Base-by-base conservation (phyloP, 2,797 vertebrate species). In the Scolopax rusticola region DNA sequence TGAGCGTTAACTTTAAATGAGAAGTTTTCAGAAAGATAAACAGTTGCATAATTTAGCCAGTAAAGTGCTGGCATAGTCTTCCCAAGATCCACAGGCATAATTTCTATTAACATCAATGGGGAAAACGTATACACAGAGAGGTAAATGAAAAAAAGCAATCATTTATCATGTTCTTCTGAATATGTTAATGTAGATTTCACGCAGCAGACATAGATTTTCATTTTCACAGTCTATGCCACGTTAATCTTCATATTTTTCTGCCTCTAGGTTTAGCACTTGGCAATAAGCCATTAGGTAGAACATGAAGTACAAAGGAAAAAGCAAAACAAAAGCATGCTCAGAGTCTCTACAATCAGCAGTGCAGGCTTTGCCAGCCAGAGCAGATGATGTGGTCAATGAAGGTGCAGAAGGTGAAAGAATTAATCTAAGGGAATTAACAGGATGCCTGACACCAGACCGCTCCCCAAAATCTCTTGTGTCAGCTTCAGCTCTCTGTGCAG, bases 341-440 rank as follows among this genome's bases (percentile, higher is more conserved):
- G 20, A 79, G 50, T 73, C 32, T 77, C 57, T 50, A 24, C 25
- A 88, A 84, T 65, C 60, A 90, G 10, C 60, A 54, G 27, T 18
- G 21, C 48, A 73, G 71, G 48, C 33, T 54, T 74, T 40, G 41
- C 74, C 88, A 95, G 68, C 87, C 64, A 61, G 61, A 95, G 65
- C 67, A 95, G 85, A 87, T 87, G 59, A 94, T 69, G 64, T 51
- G 64, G 91, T 81, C 92, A 96, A 20, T 89, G 78, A 91, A 94
- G 77, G 67, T 79, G 57, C 53, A 90, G 68, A 87, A 95, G 83
- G 81, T 79, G 75, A 93, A 94, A 91, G 53, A 87, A 94, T 40
- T 85, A 89, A 86, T 93, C 48, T 65, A 38, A 69, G 47, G 50
- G 73, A 93, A 90, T 94, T 87, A 87, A 93, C 50, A 90, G 45